Evolutionary conservation across 2,113 vertebrate genomes (phyloP), one percentile per base, ranked within the genome.

Genomic region (Pica pica): DNA sequence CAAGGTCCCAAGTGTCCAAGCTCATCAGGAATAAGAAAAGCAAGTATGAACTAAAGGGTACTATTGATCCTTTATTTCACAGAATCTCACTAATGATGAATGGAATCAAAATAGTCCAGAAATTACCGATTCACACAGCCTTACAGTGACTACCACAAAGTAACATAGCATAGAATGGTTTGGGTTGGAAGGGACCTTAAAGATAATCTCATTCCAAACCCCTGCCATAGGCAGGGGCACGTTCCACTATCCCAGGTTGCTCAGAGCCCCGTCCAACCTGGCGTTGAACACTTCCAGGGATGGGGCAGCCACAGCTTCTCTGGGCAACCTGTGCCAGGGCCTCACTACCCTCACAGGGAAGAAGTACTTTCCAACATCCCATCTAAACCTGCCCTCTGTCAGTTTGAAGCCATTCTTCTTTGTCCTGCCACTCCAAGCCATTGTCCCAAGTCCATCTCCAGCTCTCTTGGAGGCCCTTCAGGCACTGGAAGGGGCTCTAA

Each of bases 21-120:
- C 31, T 60, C 65, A 91, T 87, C 65, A 83, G 74, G 44, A 94
- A 60, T 63, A 37, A 88, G 68, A 80, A 74, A 94, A 91, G 13
- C 10, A 89, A 80, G 33, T 44, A 55, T 27, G 33, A 90, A 91
- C 30, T 57, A 77, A 83, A 79, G 67, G 47, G 11, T 68, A 49
- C 24, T 24, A 57, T 21, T 87, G 35, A 53, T 60, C 53, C n/a
- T 67, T 88, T 87, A 49, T 83, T 89, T 64, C 64, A 89, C 35
- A 89, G 53, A 79, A 55, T 63, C 67, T 84, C 30, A 35, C 42
- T 64, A 52, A 64, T 2, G 2, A 68, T 14, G 19, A 53, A 80
- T 52, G 56, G 31, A 77, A 44, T n/a, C 13, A 77, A 79, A 87
- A 44, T 9, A 85, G 19, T n/a, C 47, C 71, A 88, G 52, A 57